phyloP scores from a whole-genome alignment of 2,888 invertebrate genomes.

The Acleris laterana region DNA sequence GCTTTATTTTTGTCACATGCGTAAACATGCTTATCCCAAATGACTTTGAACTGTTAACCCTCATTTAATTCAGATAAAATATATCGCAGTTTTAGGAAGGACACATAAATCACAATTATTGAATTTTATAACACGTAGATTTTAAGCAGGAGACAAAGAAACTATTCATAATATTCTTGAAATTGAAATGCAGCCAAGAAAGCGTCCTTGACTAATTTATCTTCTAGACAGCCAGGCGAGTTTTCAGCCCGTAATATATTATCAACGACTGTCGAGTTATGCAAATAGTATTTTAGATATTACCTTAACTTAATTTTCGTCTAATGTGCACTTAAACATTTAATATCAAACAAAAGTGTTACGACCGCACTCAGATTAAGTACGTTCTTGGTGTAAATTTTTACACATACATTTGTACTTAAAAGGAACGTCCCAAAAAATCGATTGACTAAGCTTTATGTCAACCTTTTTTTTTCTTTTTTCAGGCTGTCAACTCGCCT shows the following conservation, averaged over 20 bases:
- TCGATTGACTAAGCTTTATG: not conserved
- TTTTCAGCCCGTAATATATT: slow-evolving; percentile 44
- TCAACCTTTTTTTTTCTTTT: slow-evolving; percentile 48
- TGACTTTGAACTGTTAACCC: slow-evolving; percentile 43
- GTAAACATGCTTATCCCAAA: slow-evolving; percentile 20
- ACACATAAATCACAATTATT: slow-evolving; percentile 22
- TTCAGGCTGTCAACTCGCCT: slow-evolving; percentile 82
- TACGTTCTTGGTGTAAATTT: not conserved
- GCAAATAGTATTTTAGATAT: slow-evolving; percentile 30
- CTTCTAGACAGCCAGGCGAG: slow-evolving; percentile 66
- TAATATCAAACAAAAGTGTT: slow-evolving; percentile 3
- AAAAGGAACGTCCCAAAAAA: not conserved
- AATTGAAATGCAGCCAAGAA: slow-evolving; percentile 66
- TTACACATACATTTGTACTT: not conserved
- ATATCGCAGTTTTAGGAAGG: slow-evolving; percentile 22
- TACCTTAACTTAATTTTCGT: not conserved
- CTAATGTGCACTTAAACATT: too few relatives aligned
- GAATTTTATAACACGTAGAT: slow-evolving; percentile 17
- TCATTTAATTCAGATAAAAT: slow-evolving; percentile 36
- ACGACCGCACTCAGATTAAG: too few relatives aligned
- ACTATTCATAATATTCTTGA: slow-evolving; percentile 54
- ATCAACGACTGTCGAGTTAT: slow-evolving; percentile 30
- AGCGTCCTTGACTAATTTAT: slow-evolving; percentile 61
- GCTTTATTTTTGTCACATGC: too few relatives aligned
- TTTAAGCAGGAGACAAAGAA: slow-evolving; percentile 42